Percentiles rank a stretch among this genome's conserved stretches.
These are phyloP conservation scores for Drosophila hamatofila DNA, from an alignment of 2,888 invertebrate species.

Conservation along the genomic window DNA sequence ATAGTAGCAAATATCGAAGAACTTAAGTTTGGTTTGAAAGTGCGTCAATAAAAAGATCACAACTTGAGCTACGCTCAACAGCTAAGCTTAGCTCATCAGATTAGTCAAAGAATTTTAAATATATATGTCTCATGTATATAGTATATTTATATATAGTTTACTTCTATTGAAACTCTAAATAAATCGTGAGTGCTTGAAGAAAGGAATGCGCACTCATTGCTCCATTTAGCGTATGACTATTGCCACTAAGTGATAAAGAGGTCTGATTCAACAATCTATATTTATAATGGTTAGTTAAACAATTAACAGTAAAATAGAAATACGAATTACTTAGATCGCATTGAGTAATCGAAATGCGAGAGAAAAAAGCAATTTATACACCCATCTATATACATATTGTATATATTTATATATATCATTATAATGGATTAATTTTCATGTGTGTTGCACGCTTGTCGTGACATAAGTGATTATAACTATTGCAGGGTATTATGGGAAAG, in stretches of 20 bases:
- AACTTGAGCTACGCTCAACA: too few species aligned
- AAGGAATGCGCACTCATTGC: neutral
- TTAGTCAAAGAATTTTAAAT: too few species aligned
- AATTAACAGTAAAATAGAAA: neutral
- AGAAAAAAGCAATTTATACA: neutral
- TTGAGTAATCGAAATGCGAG: neutral
- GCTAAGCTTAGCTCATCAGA: too few species aligned
- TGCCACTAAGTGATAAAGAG: neutral
- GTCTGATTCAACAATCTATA: neutral
- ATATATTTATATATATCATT: neutral
- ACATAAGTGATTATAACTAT: slow-evolving; percentile 24
- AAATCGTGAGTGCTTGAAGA: neutral
- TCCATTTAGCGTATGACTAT: neutral
- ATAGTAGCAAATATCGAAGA: too few species aligned
- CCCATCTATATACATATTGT: neutral
- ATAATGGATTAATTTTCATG: neutral
- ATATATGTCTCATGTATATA: too few species aligned
- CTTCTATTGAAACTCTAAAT: neutral
- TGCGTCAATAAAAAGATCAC: too few species aligned
- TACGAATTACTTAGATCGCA: neutral
- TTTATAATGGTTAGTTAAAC: neutral
- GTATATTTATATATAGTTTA: neutral
- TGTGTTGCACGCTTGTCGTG: slow-evolving; percentile 1
- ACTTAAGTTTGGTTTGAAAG: too few species aligned
- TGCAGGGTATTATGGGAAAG: neutral